A percentile compares a stretch with the other conserved stretches of the same genome.
These are phyloP conservation scores for Ectemnius continuus DNA, from an alignment of 2,888 invertebrate genomes.

Conservation along the genomic window DNA sequence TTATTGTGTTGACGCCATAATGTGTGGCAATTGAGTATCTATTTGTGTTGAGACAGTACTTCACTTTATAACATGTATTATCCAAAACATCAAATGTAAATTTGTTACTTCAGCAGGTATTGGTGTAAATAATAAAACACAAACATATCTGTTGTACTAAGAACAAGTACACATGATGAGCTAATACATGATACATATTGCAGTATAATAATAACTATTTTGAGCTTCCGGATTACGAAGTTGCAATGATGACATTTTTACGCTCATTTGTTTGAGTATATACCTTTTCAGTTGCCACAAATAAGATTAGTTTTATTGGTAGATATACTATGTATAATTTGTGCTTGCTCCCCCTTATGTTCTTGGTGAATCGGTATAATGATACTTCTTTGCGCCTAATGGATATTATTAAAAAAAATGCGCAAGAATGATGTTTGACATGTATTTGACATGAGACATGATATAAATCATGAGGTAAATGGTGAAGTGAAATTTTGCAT, in stretches of 20 bases:
- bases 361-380: no score
- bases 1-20: no score
- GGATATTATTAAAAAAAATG: no score
- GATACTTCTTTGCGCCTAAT: no score
- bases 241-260: constrained; percentile 42
- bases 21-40: no score
- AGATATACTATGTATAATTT: constrained; percentile 12
- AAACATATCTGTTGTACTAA: constrained; percentile 27
- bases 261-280: constrained; percentile 41
- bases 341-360: no score
- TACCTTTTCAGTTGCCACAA: constrained; percentile 37
- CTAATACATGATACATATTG: constrained; percentile 4
- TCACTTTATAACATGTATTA: neutral
- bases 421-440: no score
- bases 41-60: neutral
- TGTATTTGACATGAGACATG: no score
- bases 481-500: no score
- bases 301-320: neutral
- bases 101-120: constrained; percentile 31
- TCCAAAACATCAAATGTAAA: constrained; percentile 6
- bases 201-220: constrained; percentile 28
- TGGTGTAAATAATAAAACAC: constrained; percentile 29
- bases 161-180: constrained; percentile 18
- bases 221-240: constrained; percentile 36
- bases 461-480: no score